Percentiles rank a stretch among this genome's conserved stretches.
phyloP scores from a whole-genome alignment of 2,113 vertebrate genomes.

The Empidonax traillii region DNA sequence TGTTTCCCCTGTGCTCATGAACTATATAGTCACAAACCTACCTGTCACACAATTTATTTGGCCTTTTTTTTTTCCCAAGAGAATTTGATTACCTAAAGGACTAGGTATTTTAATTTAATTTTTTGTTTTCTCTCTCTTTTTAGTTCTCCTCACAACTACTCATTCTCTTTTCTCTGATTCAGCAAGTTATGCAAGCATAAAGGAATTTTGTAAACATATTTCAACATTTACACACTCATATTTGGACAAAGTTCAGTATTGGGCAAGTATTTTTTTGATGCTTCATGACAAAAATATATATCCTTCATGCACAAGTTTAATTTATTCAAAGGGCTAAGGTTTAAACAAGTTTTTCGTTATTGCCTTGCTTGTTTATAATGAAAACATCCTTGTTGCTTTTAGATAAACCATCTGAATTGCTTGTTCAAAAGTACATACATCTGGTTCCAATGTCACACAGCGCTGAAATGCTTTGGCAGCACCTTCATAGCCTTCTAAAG shows the following conservation, averaged over 20 bases:
- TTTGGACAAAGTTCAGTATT: not conserved
- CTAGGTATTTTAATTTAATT: not conserved
- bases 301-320: not conserved
- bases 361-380: conserved; percentile 24
- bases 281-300: conserved; percentile 24
- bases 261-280: not conserved
- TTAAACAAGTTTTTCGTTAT: conserved; percentile 38
- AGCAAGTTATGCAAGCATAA: not conserved
- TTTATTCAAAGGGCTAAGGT: not conserved
- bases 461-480: conserved; percentile 93
- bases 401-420: not conserved
- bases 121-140: not conserved
- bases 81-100: not conserved
- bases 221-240: not conserved
- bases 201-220: not conserved
- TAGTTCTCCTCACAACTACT: not conserved
- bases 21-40: not conserved
- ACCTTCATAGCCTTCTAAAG: conserved; percentile 87
- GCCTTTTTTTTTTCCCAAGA: not conserved
- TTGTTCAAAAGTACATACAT: conserved; percentile 80
- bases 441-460: conserved; percentile 92
- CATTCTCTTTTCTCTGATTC: not conserved
- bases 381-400: conserved; percentile 40
- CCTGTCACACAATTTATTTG: not conserved
- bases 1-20: not conserved